These are phyloP conservation scores for Phaetusa simplex DNA, from an alignment of 2,113 vertebrate genomes.

Conservation along the genomic window DNA sequence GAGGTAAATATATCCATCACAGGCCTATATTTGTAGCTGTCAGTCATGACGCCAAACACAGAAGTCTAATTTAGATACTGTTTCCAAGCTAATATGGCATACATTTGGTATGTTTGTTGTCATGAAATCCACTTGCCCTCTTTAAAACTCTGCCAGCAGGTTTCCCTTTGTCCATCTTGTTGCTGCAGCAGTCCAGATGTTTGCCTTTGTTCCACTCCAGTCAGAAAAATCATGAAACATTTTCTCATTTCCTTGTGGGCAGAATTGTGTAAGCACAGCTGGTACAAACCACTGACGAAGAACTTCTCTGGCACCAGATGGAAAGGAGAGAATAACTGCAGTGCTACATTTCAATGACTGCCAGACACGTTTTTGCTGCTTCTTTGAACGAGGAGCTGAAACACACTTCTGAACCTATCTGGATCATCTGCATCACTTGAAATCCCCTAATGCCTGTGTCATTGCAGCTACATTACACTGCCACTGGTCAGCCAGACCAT, in stretches of 20 bases:
- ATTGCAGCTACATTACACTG: not conserved
- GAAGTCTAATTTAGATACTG: not conserved
- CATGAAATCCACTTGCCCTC: not conserved
- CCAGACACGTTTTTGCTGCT: not conserved
- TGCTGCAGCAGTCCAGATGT: constrained; percentile 10
- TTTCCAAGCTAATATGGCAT: not conserved
- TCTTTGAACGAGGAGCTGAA: not conserved
- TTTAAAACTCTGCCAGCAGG: not conserved
- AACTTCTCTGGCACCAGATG: not conserved
- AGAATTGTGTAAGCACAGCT: not conserved
- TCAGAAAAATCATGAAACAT: not conserved
- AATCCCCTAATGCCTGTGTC: not conserved
- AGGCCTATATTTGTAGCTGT: not conserved
- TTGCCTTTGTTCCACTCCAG: not conserved
- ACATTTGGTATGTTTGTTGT: not conserved
- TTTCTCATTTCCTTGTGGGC: not conserved
- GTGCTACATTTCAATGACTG: not conserved
- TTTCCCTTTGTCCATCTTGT: not conserved
- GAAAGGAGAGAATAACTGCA: not conserved
- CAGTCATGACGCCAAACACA: not conserved
- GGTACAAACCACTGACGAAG: not conserved
- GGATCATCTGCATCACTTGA: not conserved
- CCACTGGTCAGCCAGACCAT: not conserved
- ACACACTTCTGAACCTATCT: not conserved
- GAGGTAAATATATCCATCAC: not conserved